Evolutionary conservation across 2,113 vertebrate genomes (phyloP).

Genomic region (Bubo scandiacus): DNA sequence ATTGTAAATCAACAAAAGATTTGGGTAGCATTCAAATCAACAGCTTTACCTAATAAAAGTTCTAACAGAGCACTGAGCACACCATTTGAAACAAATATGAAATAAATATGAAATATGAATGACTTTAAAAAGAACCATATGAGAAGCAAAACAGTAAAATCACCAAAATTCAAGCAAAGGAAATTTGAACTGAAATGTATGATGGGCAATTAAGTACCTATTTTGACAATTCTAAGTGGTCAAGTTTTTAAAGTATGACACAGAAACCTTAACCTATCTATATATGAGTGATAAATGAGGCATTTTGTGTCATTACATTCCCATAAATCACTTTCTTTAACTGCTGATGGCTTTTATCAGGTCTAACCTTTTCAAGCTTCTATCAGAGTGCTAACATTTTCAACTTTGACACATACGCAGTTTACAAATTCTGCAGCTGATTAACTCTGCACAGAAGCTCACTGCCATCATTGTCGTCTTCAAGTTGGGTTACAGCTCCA

Average conservation of each 20-base stretch:
- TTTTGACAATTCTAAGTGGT: constrained; percentile 88
- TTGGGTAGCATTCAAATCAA: constrained; percentile 45
- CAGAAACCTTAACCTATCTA: constrained; percentile 91
- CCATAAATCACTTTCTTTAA: constrained; percentile 97
- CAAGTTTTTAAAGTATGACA: constrained; percentile 91
- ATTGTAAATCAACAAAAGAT: constrained; percentile 62
- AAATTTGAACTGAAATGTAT: constrained; percentile 77
- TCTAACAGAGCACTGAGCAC: constrained; percentile 60
- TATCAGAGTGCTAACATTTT: constrained; percentile 97
- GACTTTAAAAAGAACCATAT: constrained; percentile 73
- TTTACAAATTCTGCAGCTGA: constrained; percentile 97
- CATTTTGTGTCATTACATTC: constrained; percentile 96
- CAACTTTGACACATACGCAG: constrained; percentile 95
- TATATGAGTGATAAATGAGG: constrained; percentile 96
- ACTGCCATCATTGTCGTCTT: constrained; percentile 76
- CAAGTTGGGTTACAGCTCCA: constrained; percentile 69
- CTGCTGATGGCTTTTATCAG: constrained; percentile 98
- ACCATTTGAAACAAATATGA: constrained; percentile 69
- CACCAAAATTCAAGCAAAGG: constrained; percentile 63
- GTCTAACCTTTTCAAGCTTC: constrained; percentile 99
- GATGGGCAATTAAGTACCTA: constrained; percentile 79
- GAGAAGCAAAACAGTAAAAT: constrained; percentile 70
- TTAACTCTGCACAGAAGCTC: constrained; percentile 86
- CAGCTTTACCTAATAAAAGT: constrained; percentile 73
- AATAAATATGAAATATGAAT: constrained; percentile 74